Base-by-base conservation (phyloP, 2,888 invertebrate species). In the Cecidostiba fungosa region DNA sequence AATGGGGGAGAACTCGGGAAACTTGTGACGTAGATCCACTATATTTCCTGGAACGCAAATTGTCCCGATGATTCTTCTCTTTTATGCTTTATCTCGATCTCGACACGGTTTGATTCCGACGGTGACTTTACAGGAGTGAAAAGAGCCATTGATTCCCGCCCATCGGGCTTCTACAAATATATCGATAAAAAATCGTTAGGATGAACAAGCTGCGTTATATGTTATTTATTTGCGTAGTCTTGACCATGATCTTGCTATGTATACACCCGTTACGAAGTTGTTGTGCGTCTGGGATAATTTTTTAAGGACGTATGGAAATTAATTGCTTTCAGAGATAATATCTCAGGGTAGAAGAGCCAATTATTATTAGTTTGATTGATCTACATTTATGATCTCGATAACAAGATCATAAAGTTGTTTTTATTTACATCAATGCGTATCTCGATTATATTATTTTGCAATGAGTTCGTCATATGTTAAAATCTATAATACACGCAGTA, bases 171-270 rank as follows among this genome's bases (percentile, higher is more conserved):
- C 23, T 39, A 23, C 50, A 10, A 59, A 66, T 66, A 69, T 0
- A 72, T 36, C 19, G 66, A 72, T 26, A 72, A 36, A 39, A 72
- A 12, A 43, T n/a, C 59, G 36, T 54, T 19, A 23, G 43, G 16
- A 47, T 14, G 66, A 70, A 29, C 8, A 59, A 39, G 29, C 32
- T 6, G 26, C 14, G 39, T 72, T 72, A 8, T 54, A n/a, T n/a
- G 19, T n/a, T 19, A 36, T 79, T 82, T 70, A 43, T 69, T 79
- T 23, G 1, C 32, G 12, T 50, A 43, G 19, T 82, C 84, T 85
- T 86, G 86, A 26, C 79, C 84, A 29, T 86, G 84, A 86, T 85
- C 72, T 78, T 86, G 29, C 50, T 16, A 19, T 59, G 39, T 77
- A 6, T 47, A 39, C 54, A 62, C 43, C 74, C 77, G 47, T 32